Percentiles rank a stretch among this genome's conserved stretches.
phyloP scores from a whole-genome alignment of 2,888 invertebrate genomes.

The Liopterus haemorrhoidalis region DNA sequence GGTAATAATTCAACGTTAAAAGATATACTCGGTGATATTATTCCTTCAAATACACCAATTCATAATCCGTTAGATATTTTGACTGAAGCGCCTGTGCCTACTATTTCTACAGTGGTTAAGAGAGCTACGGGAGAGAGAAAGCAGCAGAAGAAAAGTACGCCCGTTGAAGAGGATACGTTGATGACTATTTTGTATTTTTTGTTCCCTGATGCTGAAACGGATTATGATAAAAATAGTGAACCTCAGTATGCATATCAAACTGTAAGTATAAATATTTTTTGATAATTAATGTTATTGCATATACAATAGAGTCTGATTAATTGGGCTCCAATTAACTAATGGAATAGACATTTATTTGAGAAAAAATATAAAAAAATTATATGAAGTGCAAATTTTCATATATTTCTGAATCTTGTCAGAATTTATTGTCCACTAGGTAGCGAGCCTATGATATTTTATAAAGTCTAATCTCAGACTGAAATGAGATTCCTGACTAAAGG shows the following conservation, averaged over 20 bases:
- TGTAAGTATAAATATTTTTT: slow-evolving; percentile 35
- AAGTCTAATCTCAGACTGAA: too few relatives aligned
- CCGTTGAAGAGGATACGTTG: slow-evolving; percentile 69
- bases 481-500: too few relatives aligned
- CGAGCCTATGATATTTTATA: too few relatives aligned
- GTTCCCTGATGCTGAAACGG: slow-evolving; percentile 80
- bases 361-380: neutral
- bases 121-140: slow-evolving; percentile 49
- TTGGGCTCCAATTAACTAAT: too few relatives aligned
- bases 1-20: slow-evolving; percentile 47
- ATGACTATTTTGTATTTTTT: slow-evolving; percentile 74
- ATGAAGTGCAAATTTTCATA: too few relatives aligned
- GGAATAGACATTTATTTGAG: slow-evolving; percentile 28
- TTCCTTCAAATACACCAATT: slow-evolving; percentile 39
- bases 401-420: too few relatives aligned
- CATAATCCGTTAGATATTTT: slow-evolving; percentile 62
- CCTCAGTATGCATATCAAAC: too few relatives aligned
- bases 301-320: too few relatives aligned
- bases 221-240: too few relatives aligned
- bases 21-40: slow-evolving; percentile 54
- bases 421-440: too few relatives aligned
- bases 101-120: slow-evolving; percentile 54
- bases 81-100: slow-evolving; percentile 70
- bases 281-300: too few relatives aligned
- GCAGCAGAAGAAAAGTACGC: slow-evolving; percentile 59